Evolutionary conservation across 2,888 invertebrate species (phyloP), one percentile per base, ranked within the genome.

Genomic region (Lasioglossum morio): DNA sequence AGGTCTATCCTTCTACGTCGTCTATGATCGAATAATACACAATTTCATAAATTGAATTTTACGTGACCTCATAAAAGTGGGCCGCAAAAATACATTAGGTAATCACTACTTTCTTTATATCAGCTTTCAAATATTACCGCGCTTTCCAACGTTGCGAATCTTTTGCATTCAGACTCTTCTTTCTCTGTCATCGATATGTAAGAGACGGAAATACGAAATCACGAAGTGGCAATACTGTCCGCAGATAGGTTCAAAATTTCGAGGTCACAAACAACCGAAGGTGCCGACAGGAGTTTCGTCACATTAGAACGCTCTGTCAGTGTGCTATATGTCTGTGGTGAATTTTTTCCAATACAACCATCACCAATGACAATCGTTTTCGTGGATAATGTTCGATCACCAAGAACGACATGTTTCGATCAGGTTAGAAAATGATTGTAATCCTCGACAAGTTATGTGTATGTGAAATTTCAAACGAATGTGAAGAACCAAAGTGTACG

Each of bases 281-380:
- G 34, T 63, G 8, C 63, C 3, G 34, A 63, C 63, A 34, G 30
- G 0, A 63, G 30, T 63, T 30, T 63, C 63, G 63, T 63, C 19
- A 63, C 63, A 19, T 30, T 63, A 63, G 27, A 30, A 63, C 19
- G 5, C 63, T 63, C 63, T 30, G 63, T 74, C n/a, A 69, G 63
- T 34, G 27, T 66, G 72, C 78, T 34, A 34, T 46, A 82, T 46
- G 27, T 72, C 76, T 37, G 19, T 37, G 37, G 19, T 69, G 37
- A 69, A 80, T 80, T 82, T 74, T 77, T 79, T 79, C 37, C 37
- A 57, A 82, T 34, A 77, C 75, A 74, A 73, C 84, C 79, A 81
- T 82, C 92, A 91, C 89, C 90, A 91, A 93, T 93, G 93, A 93
- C 92, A 93, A 92, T 91, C 93, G 86, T 91, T 93, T 93, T 93